Conservation (phyloP, 2,113 vertebrate species). For the Cochlearius cochlearius region DNA sequence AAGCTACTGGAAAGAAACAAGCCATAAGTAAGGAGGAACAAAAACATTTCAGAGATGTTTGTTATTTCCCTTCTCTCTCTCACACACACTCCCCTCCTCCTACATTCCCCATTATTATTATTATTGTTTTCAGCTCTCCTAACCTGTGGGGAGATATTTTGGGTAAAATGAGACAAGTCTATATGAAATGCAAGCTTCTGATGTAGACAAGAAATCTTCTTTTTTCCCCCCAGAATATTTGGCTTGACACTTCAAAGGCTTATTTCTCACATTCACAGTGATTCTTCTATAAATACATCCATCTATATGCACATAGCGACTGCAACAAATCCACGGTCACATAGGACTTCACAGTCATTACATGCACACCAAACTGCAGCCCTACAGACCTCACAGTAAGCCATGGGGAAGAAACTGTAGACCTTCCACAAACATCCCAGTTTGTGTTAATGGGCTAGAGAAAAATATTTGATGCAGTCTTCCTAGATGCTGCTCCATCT, state of each 20-base stretch:
- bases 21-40: neutral
- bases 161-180: constrained; percentile 40
- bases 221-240: constrained; percentile 66
- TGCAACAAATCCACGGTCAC: constrained; percentile 56
- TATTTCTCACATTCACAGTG: constrained; percentile 69
- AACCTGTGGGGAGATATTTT: constrained; percentile 49
- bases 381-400: neutral
- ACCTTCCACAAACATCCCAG: neutral
- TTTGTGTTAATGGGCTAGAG: neutral
- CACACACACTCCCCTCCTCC: neutral
- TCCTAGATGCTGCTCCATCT: neutral
- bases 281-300: constrained; percentile 72
- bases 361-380: neutral
- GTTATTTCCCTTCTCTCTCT: neutral
- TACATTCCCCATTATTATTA: neutral
- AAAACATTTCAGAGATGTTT: neutral
- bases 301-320: constrained; percentile 53
- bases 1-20: neutral
- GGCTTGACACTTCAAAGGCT: constrained; percentile 69
- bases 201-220: constrained; percentile 43
- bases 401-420: neutral
- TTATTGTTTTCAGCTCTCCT: neutral
- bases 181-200: constrained; percentile 58
- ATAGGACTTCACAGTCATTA: constrained; percentile 59
- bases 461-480: neutral